Base-by-base conservation (phyloP, 1,140 invertebrate genomes). In the Mercenaria mercenaria region DNA sequence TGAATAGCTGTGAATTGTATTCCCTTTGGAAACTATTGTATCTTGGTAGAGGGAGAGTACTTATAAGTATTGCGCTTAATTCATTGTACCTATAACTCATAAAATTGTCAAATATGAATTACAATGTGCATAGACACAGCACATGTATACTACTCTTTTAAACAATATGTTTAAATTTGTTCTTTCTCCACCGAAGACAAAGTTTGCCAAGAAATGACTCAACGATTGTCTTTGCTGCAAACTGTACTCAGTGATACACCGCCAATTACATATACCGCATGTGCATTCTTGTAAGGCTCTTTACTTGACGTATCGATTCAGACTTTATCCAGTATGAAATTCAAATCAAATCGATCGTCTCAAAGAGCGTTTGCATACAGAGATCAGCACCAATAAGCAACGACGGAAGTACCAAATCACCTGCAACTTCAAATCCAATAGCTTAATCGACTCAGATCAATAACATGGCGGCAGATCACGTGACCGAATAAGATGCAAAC, bases 261-360 rank as follows among this genome's bases (percentile, higher is more conserved):
- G 39, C 23, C 34, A 72, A 72, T 41, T 72, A 39, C 67, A 39
- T 39, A 47, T 15, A 47, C 6, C 6, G 43, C 64, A 29, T 67
- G 56, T 79, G 26, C 76, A 79, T 34, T 79, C 56, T 29, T 52
- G 43, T 13, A 77, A 10, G 13, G 6, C 8, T 37, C 61, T 10
- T 72, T 15, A 15, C 67, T 39, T 72, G 26, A n/a, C 37, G 3
- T 79, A 79, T 79, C 34, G 76, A 79, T 79, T 79, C 76, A 8
- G 67, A 23, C 32, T 32, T 76, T 32, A 76, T 76, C 29, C 72
- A 29, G 72, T 50, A 76, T 76, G 47, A 50, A 79, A 79, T 79
- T 79, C 76, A 79, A 79, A 79, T 79, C 76, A 32, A 56, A 79
- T 52, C 37, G 76, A 79, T 79, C 26, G n/a, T 52, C 20, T 23